Base-by-base conservation (phyloP, 2,888 invertebrate species). In the Bembecia ichneumoniformis region DNA sequence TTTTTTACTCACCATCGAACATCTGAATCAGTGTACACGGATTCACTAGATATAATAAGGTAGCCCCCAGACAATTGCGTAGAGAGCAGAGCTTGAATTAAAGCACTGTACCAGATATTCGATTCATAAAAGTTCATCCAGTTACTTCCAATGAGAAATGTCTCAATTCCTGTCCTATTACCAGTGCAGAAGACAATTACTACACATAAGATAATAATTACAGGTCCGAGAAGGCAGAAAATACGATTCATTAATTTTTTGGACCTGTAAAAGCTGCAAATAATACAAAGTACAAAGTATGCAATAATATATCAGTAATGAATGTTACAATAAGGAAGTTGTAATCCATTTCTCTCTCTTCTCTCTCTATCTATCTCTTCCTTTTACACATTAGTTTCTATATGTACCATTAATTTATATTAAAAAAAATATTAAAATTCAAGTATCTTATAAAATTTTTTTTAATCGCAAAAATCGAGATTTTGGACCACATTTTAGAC, bases 61-160 rank as follows among this genome's bases (percentile, higher is more conserved):
- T 64, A 86, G 0, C 86, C 86, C 0, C 82, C 79, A 47, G 81
- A 75, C 1, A 78, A 57, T 49, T 86, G 83, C 0, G 74, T 59
- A 0, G 82, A 68, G 53, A 82, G 52, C 10, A 86, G 57, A 0
- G 81, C 75, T 53, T 84, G 84, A 1, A 65, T 60, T 3, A 83
- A 17, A 0, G 78, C 79, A 2, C 64, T 66, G 20, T 75, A 67
- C 84, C 84, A 86, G 35, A 81, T 64, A 2, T 68, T 51, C 0
- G 83, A 71, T 17, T 62, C 57, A n/a, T 66, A 17, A 28, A 75
- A 71, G 16, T 66, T 62, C 4, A 17, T 47, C 79, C 82, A 81
- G 46, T 78, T 62, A 3, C 47, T 55, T 1, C 20, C 52, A 2
- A 55, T 54, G 1, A 58, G 55, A 13, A 82, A 58, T 4, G 55